phyloP scores from a whole-genome alignment of 2,113 vertebrate genomes.

The Melanerpes formicivorus region DNA sequence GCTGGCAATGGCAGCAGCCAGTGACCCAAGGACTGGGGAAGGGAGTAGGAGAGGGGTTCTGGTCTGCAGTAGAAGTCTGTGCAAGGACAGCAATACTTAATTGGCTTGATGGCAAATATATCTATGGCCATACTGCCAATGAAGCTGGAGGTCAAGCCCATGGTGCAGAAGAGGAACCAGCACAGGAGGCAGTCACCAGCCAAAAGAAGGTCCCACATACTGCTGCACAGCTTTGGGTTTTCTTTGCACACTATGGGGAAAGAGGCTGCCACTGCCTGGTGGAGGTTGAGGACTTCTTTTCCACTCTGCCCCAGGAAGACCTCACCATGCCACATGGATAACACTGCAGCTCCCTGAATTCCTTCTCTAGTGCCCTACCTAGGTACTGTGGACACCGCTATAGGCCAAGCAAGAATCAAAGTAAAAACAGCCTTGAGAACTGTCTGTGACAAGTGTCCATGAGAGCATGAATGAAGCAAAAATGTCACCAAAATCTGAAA shows the following conservation, averaged over 20 bases:
- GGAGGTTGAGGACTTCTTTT: neutral
- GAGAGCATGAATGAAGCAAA: neutral
- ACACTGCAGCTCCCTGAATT: neutral
- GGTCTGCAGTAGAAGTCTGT: neutral
- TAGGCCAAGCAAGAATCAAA: neutral
- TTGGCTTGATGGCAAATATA: neutral
- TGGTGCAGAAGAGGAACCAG: neutral
- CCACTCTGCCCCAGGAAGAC: neutral
- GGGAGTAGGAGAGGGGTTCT: neutral
- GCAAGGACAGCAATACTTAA: neutral
- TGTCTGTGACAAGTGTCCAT: neutral
- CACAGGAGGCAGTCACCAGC: rapidly evolving
- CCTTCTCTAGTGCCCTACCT: neutral
- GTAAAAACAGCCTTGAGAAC: rapidly evolving
- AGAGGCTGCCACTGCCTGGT: neutral
- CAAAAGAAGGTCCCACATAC: rapidly evolving
- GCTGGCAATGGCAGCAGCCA: rapidly evolving
- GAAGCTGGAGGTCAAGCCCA: neutral
- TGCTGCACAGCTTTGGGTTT: neutral
- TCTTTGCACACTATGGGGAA: neutral
- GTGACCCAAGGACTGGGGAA: neutral
- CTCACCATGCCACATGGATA: rapidly evolving
- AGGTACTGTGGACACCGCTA: neutral
- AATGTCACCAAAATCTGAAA: neutral
- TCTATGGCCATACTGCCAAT: neutral